A percentile compares a stretch with the other conserved stretches of the same genome.
Evolutionary conservation across 2,113 vertebrate species (phyloP).

Genomic region (Neotoma lepida): DNA sequence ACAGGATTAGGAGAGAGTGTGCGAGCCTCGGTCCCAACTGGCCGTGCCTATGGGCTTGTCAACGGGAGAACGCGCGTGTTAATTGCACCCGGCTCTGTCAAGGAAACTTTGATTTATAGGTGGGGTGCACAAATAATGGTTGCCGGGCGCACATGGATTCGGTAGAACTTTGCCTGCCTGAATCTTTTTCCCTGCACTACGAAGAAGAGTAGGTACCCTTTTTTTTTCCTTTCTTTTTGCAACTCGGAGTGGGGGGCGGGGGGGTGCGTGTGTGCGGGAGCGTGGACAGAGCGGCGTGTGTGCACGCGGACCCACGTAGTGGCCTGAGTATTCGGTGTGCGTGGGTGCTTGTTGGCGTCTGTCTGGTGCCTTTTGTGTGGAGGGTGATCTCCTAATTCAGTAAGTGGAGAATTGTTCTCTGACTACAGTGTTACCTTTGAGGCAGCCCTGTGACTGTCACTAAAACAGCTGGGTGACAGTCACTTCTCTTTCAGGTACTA

Average conservation of each 20-base stretch:
- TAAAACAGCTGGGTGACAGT: slow-evolving; percentile 84
- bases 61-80: slow-evolving; percentile 89
- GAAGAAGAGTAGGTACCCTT: slow-evolving; percentile 99
- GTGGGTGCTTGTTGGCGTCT: slow-evolving; percentile 82
- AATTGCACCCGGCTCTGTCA: slow-evolving; percentile 93
- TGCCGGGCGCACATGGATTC: slow-evolving; percentile 97
- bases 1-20: slow-evolving; percentile 95
- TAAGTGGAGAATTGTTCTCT: slow-evolving; percentile 82
- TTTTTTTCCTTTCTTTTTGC: slow-evolving; percentile 77
- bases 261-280: background rate
- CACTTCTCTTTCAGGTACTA: slow-evolving; percentile 85
- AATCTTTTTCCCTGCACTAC: slow-evolving; percentile 99
- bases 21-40: slow-evolving; percentile 96
- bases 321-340: slow-evolving; percentile 73
- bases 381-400: slow-evolving; percentile 80
- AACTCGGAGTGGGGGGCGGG: slow-evolving; percentile 60
- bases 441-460: slow-evolving; percentile 80
- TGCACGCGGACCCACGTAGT: slow-evolving; percentile 77
- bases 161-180: slow-evolving; percentile 98
- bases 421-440: slow-evolving; percentile 81
- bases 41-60: slow-evolving; percentile 89
- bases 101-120: slow-evolving; percentile 94
- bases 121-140: slow-evolving; percentile 93
- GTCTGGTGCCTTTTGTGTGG: slow-evolving; percentile 84
- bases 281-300: slow-evolving; percentile 13